Base-by-base conservation (phyloP, 2,113 vertebrate species). In the Antennarius striatus region DNA sequence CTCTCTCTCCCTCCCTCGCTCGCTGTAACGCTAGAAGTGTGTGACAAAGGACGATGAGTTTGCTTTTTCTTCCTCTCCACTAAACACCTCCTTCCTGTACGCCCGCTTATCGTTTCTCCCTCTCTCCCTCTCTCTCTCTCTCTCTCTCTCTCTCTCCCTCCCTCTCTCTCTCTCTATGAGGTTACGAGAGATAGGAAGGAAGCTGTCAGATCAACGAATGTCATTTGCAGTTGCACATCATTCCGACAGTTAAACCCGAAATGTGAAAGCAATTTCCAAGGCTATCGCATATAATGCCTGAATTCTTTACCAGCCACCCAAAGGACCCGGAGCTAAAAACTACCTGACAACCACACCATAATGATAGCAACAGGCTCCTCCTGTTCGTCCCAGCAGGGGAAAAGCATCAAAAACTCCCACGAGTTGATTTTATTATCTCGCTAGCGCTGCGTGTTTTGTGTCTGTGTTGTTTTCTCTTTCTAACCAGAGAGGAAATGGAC, bases 11-110 rank as follows among this genome's bases (percentile, higher is more conserved):
- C 55, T 62, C 61, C 57, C 55, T 58, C 64, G 60, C 54, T 59
- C 65, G 80, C 54, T 83, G 82, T 75, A 81, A 77, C 0, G 50
- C 77, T 77, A 85, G 81, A 84, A 50, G 77, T 88, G 81, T 64
- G 72, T 52, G 64, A 84, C 74, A 69, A 72, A 69, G 68, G 57
- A 73, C 46, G 79, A 84, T 82, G 81, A 84, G 71, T 79, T 71
- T 56, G 75, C 76, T 65, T 68, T 83, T 86, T 85, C 64, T 69
- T 56, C 64, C 48, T 71, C 50, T 74, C 58, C 63, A 60, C 11
- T 63, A 58, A 79, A 71, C 8, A 65, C 76, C 17, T 52, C 50
- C 61, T 46, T 22, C 57, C 56, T 29, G n/a, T 55, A 22, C 32
- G 17, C 50, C 13, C 50, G 57, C 40, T 39, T 49, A 43, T 43